Percentiles rank a stretch among this genome's conserved stretches.
phyloP scores from a whole-genome alignment of 2,113 vertebrate species.

The Pseudorasbora parva region DNA sequence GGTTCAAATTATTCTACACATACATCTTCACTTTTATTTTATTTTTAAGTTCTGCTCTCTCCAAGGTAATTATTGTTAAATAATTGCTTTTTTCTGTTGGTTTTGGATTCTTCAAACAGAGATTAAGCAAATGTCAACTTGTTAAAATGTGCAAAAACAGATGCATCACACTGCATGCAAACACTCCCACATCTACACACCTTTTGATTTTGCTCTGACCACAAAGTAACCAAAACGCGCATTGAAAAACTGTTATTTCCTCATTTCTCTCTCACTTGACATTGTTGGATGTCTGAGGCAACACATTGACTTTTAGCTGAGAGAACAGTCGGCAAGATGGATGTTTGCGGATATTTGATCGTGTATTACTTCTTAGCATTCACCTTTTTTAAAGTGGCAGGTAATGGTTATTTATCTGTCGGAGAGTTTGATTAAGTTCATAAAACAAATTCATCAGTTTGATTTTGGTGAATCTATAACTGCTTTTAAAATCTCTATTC shows the following conservation, averaged over 20 bases:
- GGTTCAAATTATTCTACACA: background rate
- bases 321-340: slow-evolving; percentile 10
- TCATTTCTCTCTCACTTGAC: background rate
- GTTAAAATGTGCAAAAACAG: background rate
- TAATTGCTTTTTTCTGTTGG: background rate
- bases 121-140: background rate
- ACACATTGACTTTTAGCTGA: background rate
- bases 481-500: background rate
- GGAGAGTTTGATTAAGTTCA: background rate
- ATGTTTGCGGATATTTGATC: background rate
- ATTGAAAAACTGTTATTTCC: background rate
- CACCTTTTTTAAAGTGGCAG: slow-evolving; percentile 21
- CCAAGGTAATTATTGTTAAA: background rate
- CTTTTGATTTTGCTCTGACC: slow-evolving; percentile 20
- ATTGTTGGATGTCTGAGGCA: background rate
- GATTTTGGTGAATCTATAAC: slow-evolving; percentile 5
- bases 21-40: background rate
- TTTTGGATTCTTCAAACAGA: background rate
- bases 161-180: slow-evolving; percentile 18
- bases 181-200: background rate
- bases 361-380: background rate
- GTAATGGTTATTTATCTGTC: slow-evolving; percentile 30
- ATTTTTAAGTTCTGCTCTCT: background rate
- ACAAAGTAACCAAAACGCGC: background rate
- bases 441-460: background rate